Evolutionary conservation across 2,888 invertebrate genomes (phyloP).

Genomic region (Orchestes rusci): DNA sequence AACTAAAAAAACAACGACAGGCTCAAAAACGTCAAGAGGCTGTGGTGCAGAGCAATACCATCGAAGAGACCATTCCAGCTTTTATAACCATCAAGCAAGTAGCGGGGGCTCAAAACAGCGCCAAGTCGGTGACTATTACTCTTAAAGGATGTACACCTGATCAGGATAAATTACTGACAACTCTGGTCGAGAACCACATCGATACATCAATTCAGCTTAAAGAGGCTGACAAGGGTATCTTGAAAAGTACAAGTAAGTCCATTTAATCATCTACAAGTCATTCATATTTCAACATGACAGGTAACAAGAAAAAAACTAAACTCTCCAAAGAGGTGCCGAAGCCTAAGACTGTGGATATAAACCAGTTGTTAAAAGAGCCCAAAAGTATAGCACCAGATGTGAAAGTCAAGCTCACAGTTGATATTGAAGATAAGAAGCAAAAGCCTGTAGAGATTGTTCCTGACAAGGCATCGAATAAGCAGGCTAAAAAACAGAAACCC

Average conservation of each 20-base stretch:
- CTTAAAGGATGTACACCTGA: conserved; percentile 66
- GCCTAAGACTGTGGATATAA: background rate
- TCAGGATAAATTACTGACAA: conserved; percentile 66
- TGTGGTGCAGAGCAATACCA: conserved; percentile 26
- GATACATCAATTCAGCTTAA: too few species aligned
- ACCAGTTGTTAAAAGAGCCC: conserved; percentile 5
- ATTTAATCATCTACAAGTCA: conserved; percentile 1
- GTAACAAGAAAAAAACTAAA: background rate
- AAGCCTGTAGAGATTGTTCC: conserved; percentile 10
- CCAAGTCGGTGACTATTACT: conserved; percentile 71
- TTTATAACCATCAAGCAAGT: conserved; percentile 69
- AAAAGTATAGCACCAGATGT: conserved; percentile 20
- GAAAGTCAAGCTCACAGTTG: conserved; percentile 21
- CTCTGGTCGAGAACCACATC: conserved; percentile 46
- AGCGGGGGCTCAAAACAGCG: conserved; percentile 56
- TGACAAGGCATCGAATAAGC: background rate
- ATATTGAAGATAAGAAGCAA: too few species aligned
- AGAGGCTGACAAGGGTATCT: too few species aligned
- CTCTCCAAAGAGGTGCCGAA: background rate
- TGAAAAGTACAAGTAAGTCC: too few species aligned
- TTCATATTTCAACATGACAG: background rate
- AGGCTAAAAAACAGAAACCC: conserved; percentile 8
- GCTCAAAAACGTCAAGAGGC: conserved; percentile 19
- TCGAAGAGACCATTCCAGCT: conserved; percentile 43
- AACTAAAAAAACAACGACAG: conserved; percentile 25